Conservation (phyloP, 1,140 invertebrate genomes). For the Drosophila parvula region DNA sequence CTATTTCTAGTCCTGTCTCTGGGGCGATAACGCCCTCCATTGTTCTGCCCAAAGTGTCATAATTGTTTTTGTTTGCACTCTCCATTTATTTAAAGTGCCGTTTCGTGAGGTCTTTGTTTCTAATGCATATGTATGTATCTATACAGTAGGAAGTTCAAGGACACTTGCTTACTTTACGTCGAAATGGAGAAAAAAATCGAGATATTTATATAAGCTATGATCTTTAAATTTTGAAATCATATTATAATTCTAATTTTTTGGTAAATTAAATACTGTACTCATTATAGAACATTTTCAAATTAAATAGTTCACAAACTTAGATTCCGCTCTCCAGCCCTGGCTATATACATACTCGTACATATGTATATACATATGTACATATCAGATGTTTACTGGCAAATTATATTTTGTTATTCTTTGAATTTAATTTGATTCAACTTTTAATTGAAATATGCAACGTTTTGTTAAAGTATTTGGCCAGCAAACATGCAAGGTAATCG, state of each 20-base stretch:
- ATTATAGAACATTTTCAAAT: background rate
- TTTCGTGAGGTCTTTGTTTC: conserved; percentile 42
- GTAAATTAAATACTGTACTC: background rate
- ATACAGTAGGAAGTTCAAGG: background rate
- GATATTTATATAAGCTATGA: too few relatives aligned
- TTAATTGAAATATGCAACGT: conserved; percentile 72
- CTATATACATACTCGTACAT: background rate
- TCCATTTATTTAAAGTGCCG: conserved; percentile 42
- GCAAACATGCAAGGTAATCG: conserved; percentile 86
- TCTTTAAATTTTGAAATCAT: too few relatives aligned
- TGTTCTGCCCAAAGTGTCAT: conserved; percentile 43
- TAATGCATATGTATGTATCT: background rate
- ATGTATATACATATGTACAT: too few relatives aligned
- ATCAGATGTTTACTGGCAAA: conserved; percentile 41
- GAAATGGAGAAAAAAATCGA: too few relatives aligned
- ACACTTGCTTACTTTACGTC: background rate
- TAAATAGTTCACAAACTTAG: background rate
- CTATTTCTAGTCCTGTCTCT: conserved; percentile 27
- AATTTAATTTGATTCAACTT: background rate
- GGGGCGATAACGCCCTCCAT: conserved; percentile 20
- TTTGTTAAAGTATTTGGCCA: conserved; percentile 83
- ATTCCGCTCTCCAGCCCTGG: conserved; percentile 26
- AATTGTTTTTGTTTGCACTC: conserved; percentile 47
- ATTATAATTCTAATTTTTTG: background rate
- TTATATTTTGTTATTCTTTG: background rate